Conservation (phyloP, 2,113 vertebrate genomes). For the Cisticola juncidis region DNA sequence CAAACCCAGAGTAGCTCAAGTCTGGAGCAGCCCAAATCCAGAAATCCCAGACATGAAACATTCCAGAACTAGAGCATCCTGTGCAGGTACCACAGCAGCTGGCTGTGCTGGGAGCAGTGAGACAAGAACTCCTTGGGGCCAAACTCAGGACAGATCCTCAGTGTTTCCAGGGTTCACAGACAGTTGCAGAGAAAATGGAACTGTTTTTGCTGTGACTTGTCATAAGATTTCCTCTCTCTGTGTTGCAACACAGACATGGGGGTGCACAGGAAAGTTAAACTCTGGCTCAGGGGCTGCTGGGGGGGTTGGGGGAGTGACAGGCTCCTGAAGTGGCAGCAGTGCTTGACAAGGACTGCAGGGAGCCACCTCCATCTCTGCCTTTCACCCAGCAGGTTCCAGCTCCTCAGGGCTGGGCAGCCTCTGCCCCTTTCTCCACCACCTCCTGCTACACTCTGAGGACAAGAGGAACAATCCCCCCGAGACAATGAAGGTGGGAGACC, state of each 20-base stretch:
- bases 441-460: not conserved
- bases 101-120: not conserved
- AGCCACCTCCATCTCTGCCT: not conserved
- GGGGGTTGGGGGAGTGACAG: not conserved
- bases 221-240: slow-evolving; percentile 3
- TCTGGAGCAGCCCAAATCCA: not conserved
- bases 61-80: not conserved
- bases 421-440: not conserved
- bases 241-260: not conserved
- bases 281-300: not conserved
- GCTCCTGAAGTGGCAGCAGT: not conserved
- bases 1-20: not conserved
- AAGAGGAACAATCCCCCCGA: rapidly evolving
- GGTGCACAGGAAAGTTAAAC: not conserved
- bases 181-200: not conserved
- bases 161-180: not conserved
- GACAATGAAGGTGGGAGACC: not conserved
- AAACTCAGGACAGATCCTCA: not conserved
- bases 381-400: rapidly evolving
- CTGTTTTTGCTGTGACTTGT: not conserved
- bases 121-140: not conserved
- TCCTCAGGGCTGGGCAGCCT: not conserved
- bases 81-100: rapidly evolving
- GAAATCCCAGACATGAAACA: not conserved
- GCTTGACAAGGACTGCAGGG: rapidly evolving